These are phyloP conservation scores for Drosophila percnosoma DNA, from an alignment of 2,888 invertebrate genomes.

Conservation along the genomic window DNA sequence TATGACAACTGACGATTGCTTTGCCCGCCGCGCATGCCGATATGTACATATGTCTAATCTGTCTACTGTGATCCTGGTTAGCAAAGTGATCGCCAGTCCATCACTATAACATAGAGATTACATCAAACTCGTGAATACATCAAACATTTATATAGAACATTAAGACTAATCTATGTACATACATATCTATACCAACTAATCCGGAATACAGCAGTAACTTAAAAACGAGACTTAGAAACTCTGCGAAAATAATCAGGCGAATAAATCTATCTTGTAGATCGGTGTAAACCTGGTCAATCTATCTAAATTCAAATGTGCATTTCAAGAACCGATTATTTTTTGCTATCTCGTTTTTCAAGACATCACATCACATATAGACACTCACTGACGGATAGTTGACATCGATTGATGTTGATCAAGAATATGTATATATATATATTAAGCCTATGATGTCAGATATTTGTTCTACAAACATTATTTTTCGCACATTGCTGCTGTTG, in stretches of 20 bases:
- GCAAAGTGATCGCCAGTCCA: conserved; percentile 15
- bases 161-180: neutral
- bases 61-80: neutral
- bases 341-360: neutral
- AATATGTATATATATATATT: neutral
- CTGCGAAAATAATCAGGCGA: neutral
- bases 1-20: neutral
- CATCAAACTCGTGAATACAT: neutral
- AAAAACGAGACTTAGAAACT: neutral
- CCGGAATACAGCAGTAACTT: neutral
- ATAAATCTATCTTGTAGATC: neutral
- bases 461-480: neutral
- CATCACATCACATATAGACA: neutral
- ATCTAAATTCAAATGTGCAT: neutral
- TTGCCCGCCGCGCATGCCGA: conserved; percentile 9
- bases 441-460: neutral
- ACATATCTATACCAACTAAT: neutral
- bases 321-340: neutral
- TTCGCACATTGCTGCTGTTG: neutral
- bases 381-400: neutral
- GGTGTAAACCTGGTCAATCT: neutral
- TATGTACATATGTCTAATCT: neutral
- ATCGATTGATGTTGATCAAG: neutral
- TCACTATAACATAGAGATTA: neutral
- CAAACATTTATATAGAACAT: neutral